Evolutionary conservation across 2,113 vertebrate species (phyloP), one percentile per base, ranked within the genome.

Genomic region (Campylorhamphus procurvoides): DNA sequence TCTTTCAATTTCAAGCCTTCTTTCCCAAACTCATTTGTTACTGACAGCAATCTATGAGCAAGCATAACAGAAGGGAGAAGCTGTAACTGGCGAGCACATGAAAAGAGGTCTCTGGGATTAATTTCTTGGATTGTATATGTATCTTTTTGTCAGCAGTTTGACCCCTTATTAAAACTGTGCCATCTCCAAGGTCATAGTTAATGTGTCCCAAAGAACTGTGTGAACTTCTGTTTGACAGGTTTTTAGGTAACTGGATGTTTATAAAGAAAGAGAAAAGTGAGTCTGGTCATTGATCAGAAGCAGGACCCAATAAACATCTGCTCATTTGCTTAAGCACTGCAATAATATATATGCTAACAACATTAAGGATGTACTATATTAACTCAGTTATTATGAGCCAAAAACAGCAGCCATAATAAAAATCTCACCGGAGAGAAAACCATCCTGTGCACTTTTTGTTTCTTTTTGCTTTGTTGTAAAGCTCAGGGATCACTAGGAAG

Each of bases 31-130:
- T 72, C 64, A 68, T 87, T 80, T 89, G 56, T 84, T 90, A 78
- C 83, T 89, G 95, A 93, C 93, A 97, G 67, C 46, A 83, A 59
- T 49, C 66, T 83, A 24, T 42, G 93, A 96, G 79, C 62, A 95
- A 80, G 67, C 53, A 73, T 69, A 86, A 84, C 47, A 71, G 87
- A 89, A 94, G 47, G 55, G 59, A 95, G 82, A 80, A 82, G 55
- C 33, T 5, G 3, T 92, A 62, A 78, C 68, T 77, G 59, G 58
- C 27, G 3, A 86, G 47, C 35, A 77, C 22, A 13, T 80, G 35
- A 85, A 76, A 84, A 87, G 72, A 80, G 47, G n/a, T 96, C 60
- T 52, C 72, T 83, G 63, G 71, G 92, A 90, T 88, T 84, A 80
- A 88, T 88, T 94, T 89, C 42, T 80, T 80, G 85, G 68, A 83